Conservation (phyloP, 2,113 vertebrate genomes). For the Machaerirhynchus nigripectus region DNA sequence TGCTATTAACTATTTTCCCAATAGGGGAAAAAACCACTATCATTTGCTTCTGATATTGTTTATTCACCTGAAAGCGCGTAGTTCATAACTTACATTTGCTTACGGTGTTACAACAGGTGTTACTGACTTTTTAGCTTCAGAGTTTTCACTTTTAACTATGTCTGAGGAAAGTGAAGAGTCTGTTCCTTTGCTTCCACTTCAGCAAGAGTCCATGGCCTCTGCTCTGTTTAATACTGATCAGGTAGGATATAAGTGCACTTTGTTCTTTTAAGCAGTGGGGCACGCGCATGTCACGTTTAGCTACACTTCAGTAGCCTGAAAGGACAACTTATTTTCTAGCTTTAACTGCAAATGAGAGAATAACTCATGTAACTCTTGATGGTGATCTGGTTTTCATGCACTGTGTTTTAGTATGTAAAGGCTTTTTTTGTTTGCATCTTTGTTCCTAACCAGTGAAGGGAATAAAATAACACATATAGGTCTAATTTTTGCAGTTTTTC, state of each 20-base stretch:
- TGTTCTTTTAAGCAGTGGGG: constrained; percentile 51
- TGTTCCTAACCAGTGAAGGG: background rate
- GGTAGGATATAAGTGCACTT: constrained; percentile 51
- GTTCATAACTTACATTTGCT: constrained; percentile 43
- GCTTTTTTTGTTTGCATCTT: background rate
- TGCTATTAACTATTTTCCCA: constrained; percentile 43
- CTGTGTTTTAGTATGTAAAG: background rate
- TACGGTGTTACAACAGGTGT: constrained; percentile 60
- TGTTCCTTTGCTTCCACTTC: constrained; percentile 67
- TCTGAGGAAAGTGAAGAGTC: constrained; percentile 63
- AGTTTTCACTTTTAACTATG: constrained; percentile 61
- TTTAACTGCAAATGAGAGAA: background rate
- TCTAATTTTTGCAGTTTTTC: background rate
- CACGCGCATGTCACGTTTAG: background rate
- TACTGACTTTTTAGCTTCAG: constrained; percentile 59
- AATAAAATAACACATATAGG: background rate
- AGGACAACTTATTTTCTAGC: background rate
- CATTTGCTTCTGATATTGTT: constrained; percentile 39
- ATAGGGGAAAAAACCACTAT: background rate
- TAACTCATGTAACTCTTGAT: background rate
- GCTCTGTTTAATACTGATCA: constrained; percentile 54
- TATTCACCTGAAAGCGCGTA: constrained; percentile 43
- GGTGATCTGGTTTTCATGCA: background rate
- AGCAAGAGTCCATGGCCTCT: constrained; percentile 56
- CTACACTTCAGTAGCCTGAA: background rate